These are phyloP conservation scores for Ochotona princeps DNA, from an alignment of 2,113 vertebrate genomes.

Conservation along the genomic window DNA sequence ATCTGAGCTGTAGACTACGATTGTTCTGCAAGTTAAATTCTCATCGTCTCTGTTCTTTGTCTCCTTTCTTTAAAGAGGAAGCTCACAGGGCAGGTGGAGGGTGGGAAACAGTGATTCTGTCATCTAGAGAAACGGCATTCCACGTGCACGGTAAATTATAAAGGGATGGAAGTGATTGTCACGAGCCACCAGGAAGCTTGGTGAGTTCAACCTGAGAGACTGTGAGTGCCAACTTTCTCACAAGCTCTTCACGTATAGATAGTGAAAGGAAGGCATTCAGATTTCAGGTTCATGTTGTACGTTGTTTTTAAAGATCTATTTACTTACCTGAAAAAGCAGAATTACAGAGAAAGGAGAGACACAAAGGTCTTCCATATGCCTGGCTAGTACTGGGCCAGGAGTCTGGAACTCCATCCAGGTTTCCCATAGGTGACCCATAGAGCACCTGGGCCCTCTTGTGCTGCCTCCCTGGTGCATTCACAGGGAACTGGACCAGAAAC, in stretches of 20 bases:
- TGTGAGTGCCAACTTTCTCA: neutral
- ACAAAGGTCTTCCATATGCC: too few species aligned
- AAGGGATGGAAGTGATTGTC: constrained; percentile 3
- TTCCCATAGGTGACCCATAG: too few species aligned
- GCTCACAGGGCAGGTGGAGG: neutral
- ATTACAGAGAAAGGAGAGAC: too few species aligned
- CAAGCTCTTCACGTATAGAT: neutral
- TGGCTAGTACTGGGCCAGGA: too few species aligned
- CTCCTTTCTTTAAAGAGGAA: constrained; percentile 47
- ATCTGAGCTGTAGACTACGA: constrained; percentile 30
- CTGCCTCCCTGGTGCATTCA: too few species aligned
- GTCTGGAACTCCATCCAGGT: too few species aligned
- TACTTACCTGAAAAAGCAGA: too few species aligned
- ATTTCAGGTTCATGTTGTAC: neutral
- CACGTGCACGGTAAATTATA: neutral
- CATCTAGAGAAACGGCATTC: neutral
- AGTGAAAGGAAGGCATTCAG: neutral
- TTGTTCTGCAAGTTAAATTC: constrained; percentile 39
- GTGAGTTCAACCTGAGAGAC: neutral
- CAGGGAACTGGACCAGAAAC: too few species aligned
- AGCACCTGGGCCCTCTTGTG: too few species aligned
- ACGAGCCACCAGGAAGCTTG: neutral
- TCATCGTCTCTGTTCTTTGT: neutral
- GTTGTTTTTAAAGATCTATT: neutral
- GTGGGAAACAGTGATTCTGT: neutral